Evolutionary conservation across 2,113 vertebrate genomes (phyloP).

Genomic region (Collichthys lucidus): DNA sequence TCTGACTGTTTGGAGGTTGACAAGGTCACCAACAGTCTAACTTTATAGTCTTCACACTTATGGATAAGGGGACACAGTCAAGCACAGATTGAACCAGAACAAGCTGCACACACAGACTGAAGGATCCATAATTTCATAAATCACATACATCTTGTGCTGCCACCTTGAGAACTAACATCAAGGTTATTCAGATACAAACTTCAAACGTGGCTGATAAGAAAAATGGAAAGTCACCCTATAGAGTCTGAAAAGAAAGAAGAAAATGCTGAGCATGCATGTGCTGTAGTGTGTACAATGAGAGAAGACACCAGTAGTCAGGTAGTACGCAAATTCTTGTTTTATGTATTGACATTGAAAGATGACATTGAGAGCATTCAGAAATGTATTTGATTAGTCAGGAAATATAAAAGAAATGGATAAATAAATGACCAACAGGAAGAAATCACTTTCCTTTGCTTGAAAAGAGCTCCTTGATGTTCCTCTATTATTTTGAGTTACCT

Average conservation of each 20-base stretch:
- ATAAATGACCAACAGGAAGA: neutral
- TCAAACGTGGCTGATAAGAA: neutral
- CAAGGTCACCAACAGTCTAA: too few species aligned
- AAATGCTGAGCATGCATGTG: neutral
- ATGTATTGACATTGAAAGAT: neutral
- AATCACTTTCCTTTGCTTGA: neutral
- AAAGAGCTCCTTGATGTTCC: neutral
- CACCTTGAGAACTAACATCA: constrained; percentile 21
- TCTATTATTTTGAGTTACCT: neutral
- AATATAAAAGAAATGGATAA: neutral
- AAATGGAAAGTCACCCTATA: neutral
- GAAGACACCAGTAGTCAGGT: too few species aligned
- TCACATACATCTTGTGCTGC: neutral
- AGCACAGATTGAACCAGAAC: constrained; percentile 9
- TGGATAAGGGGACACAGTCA: neutral
- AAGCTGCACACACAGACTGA: neutral
- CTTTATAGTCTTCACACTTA: too few species aligned
- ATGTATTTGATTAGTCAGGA: too few species aligned
- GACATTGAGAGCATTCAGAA: neutral
- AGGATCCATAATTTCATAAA: neutral
- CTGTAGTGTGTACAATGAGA: neutral
- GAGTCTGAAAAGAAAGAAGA: too few species aligned
- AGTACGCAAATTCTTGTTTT: too few species aligned
- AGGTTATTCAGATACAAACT: neutral
- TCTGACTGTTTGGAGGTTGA: too few species aligned